Percentiles rank a stretch among this genome's conserved stretches.
phyloP scores from a whole-genome alignment of 1,140 invertebrate genomes.

The Philotrypesis tridentata region DNA sequence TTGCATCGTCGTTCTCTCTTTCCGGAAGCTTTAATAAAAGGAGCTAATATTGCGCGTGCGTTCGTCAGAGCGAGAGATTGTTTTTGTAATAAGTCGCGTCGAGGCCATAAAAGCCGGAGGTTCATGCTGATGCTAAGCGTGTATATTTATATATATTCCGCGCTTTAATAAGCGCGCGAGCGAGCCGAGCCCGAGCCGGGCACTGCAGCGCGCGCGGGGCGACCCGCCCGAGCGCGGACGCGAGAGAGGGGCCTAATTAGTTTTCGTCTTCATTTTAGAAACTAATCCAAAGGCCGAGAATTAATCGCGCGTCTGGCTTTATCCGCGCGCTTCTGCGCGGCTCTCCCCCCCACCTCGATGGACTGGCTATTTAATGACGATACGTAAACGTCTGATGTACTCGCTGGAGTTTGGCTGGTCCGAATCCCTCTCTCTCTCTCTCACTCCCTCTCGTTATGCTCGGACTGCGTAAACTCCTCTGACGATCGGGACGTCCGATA shows the following conservation, averaged over 20 bases:
- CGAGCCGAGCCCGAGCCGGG: too few species aligned
- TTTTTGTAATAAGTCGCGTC: background rate
- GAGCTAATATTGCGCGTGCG: background rate
- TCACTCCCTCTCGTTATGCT: background rate
- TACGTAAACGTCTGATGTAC: background rate
- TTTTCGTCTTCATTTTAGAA: background rate
- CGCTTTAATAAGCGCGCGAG: too few species aligned
- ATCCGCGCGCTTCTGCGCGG: background rate
- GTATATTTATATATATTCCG: background rate
- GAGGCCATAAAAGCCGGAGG: background rate
- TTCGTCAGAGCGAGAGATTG: background rate
- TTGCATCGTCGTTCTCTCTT: too few species aligned
- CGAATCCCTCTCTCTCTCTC: background rate
- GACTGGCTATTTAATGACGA: background rate
- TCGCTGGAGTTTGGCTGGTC: background rate
- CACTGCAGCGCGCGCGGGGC: too few species aligned
- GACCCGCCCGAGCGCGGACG: too few species aligned
- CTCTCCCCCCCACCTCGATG: too few species aligned
- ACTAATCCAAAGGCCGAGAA: background rate
- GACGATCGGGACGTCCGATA: background rate
- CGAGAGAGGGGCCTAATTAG: too few species aligned
- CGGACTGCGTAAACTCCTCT: background rate
- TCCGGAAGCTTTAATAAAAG: background rate
- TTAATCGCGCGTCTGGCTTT: background rate
- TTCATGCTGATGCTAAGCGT: background rate